phyloP scores from a whole-genome alignment of 2,113 vertebrate species.

The Pavo muticus region DNA sequence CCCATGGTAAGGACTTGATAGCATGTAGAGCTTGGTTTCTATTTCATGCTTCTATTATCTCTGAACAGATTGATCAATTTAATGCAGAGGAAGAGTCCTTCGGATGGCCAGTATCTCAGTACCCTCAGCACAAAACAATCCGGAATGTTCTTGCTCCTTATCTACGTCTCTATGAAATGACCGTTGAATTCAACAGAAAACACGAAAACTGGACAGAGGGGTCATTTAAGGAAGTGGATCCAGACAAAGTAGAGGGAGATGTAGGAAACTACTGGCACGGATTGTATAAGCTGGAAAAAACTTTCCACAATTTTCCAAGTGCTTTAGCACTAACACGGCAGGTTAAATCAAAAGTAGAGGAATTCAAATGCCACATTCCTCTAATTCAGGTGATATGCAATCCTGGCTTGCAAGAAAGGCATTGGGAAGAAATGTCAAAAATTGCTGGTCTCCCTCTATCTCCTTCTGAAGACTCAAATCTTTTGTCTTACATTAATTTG shows the following conservation, averaged over 20 bases:
- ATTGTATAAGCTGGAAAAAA: constrained; percentile 87
- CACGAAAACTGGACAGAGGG: constrained; percentile 83
- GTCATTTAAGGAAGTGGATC: constrained; percentile 82
- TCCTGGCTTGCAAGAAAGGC: constrained; percentile 84
- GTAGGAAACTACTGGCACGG: constrained; percentile 83
- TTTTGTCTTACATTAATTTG: constrained; percentile 83
- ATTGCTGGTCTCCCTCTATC: constrained; percentile 76
- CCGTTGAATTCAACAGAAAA: constrained; percentile 81
- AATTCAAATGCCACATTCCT: constrained; percentile 84
- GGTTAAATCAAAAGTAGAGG: constrained; percentile 82
- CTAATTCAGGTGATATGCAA: constrained; percentile 89
- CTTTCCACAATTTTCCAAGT: constrained; percentile 78
- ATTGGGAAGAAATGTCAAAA: constrained; percentile 86
- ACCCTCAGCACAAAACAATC: constrained; percentile 84
- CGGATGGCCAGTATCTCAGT: constrained; percentile 85
- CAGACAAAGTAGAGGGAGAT: constrained; percentile 85
- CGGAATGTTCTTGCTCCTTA: constrained; percentile 84
- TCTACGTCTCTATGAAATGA: constrained; percentile 84
- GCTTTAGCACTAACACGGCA: constrained; percentile 79
- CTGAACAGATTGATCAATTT: constrained; percentile 85
- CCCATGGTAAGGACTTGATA: neutral
- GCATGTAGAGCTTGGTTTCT: neutral
- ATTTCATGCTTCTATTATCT: neutral
- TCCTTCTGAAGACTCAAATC: constrained; percentile 75
- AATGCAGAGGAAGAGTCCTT: constrained; percentile 89